A percentile compares a stretch with the other conserved stretches of the same genome.
Conservation (phyloP, 2,888 invertebrate genomes). For the Cloeon dipterum region DNA sequence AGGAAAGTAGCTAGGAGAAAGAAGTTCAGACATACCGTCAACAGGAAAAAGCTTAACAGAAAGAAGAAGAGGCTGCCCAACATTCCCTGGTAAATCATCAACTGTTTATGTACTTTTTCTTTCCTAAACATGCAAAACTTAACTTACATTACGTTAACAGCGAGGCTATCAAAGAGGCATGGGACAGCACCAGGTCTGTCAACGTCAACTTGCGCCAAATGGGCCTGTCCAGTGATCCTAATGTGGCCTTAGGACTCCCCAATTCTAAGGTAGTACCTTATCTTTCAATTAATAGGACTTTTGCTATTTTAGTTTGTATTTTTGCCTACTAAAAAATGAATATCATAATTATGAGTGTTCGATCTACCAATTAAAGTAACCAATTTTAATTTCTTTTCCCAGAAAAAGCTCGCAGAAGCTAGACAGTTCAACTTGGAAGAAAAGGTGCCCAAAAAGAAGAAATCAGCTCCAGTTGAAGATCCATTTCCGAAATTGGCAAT, state of each 20-base stretch:
- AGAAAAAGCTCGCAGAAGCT: too few species aligned
- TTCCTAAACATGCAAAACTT: not conserved
- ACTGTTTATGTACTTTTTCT: not conserved
- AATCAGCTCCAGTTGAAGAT: too few species aligned
- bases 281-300: too few species aligned
- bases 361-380: too few species aligned
- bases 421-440: too few species aligned
- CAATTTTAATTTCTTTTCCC: too few species aligned
- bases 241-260: not conserved
- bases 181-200: not conserved
- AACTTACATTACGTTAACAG: not conserved
- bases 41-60: conserved; percentile 1
- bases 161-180: not conserved
- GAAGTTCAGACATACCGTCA: not conserved
- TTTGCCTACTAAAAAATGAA: too few species aligned
- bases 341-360: too few species aligned
- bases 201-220: not conserved
- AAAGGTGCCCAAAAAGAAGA: too few species aligned
- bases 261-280: not conserved
- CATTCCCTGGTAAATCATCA: not conserved
- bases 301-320: too few species aligned
- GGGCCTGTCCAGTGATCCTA: not conserved
- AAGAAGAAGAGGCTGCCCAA: not conserved
- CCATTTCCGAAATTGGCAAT: not conserved
- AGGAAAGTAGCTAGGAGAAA: not conserved